These are phyloP conservation scores for Tetramorium simillimum DNA, from an alignment of 1,140 invertebrate species.

Conservation along the genomic window DNA sequence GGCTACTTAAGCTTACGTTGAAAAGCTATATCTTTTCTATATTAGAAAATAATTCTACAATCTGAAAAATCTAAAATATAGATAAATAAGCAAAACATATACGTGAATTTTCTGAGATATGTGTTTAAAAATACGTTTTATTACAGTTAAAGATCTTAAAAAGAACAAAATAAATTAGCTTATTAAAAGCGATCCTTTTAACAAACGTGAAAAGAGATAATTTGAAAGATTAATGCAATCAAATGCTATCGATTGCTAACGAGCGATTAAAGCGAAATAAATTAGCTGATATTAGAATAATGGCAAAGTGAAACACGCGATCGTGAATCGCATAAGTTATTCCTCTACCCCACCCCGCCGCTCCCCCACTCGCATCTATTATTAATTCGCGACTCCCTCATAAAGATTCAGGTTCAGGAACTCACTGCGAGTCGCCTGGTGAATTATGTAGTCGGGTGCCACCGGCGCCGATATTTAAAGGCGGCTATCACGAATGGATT, in stretches of 20 bases:
- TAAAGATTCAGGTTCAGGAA: constrained; percentile 23
- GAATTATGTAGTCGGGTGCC: constrained; percentile 33
- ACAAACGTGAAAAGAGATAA: neutral
- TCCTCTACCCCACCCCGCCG: no score
- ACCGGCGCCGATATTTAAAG: constrained; percentile 41
- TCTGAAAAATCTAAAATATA: neutral
- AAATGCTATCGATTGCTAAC: neutral
- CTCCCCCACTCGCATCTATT: neutral
- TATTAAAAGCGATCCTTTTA: neutral
- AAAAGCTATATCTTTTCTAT: neutral
- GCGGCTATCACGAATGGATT: constrained; percentile 22
- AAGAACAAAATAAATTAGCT: neutral
- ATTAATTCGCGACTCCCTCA: constrained; percentile 40
- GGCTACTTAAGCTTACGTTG: neutral
- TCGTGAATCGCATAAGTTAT: constrained; percentile 5
- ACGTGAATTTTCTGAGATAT: neutral
- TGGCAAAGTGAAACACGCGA: neutral
- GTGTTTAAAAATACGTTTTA: neutral
- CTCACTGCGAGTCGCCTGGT: neutral
- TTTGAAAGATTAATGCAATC: neutral
- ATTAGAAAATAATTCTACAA: neutral
- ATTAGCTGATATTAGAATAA: constrained; percentile 3
- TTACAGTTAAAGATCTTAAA: neutral
- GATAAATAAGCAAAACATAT: neutral
- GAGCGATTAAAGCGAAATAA: neutral